These are phyloP conservation scores for Acrocephalus scirpaceus DNA, from an alignment of 2,797 vertebrate genomes.

Conservation along the genomic window DNA sequence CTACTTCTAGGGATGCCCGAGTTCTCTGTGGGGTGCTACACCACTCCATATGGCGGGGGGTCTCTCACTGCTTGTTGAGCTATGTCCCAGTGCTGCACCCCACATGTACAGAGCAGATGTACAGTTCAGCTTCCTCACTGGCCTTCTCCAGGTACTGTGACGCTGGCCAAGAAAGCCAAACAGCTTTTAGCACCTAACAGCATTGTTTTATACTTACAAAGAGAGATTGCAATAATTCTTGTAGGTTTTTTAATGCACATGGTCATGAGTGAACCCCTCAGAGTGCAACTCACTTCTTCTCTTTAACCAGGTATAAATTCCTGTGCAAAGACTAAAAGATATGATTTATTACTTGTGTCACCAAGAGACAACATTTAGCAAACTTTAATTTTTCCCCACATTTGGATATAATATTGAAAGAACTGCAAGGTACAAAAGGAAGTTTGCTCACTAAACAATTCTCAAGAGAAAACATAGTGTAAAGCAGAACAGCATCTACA, in stretches of 20 bases:
- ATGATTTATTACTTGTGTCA: background rate
- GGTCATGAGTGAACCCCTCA: background rate
- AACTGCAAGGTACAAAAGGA: background rate
- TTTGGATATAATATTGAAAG: background rate
- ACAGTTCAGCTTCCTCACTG: background rate
- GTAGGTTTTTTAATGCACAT: background rate
- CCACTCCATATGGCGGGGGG: background rate
- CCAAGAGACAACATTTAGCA: background rate
- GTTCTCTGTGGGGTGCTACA: background rate
- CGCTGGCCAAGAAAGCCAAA: background rate
- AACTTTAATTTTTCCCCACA: background rate
- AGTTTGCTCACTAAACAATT: background rate
- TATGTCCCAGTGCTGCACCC: background rate
- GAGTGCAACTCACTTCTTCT: background rate
- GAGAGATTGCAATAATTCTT: background rate
- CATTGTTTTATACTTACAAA: background rate
- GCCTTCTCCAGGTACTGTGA: background rate
- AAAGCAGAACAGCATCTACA: background rate
- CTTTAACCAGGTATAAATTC: background rate
- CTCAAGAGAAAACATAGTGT: background rate
- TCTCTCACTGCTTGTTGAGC: background rate
- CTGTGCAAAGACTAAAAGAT: background rate
- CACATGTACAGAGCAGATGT: accelerated
- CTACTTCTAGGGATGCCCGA: background rate
- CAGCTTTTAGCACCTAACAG: background rate